A percentile compares a stretch with the other conserved stretches of the same genome.
These are phyloP conservation scores for Corythaeola cristata DNA, from an alignment of 2,113 vertebrate genomes.

Conservation along the genomic window DNA sequence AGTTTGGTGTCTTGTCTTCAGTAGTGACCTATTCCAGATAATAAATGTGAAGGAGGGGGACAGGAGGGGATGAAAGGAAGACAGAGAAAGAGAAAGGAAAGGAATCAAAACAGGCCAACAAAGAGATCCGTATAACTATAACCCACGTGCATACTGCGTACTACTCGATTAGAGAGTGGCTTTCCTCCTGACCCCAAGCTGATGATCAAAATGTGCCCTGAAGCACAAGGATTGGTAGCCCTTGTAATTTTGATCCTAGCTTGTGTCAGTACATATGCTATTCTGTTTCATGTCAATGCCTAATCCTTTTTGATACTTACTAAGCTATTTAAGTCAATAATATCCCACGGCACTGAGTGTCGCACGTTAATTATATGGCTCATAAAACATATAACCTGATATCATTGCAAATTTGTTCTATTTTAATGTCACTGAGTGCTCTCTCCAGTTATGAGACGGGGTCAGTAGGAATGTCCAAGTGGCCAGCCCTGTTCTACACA, in stretches of 20 bases:
- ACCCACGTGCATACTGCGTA: background rate
- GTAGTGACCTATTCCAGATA: conserved; percentile 39
- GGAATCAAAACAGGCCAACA: background rate
- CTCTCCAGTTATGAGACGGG: background rate
- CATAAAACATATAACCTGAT: conserved; percentile 59
- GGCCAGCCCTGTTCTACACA: background rate
- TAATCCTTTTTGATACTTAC: conserved; percentile 68
- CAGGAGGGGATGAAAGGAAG: background rate
- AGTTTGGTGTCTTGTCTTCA: conserved; percentile 52
- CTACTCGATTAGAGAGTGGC: background rate
- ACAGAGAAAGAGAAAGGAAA: background rate
- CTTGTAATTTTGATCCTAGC: conserved; percentile 53
- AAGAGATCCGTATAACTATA: background rate
- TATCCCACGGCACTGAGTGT: conserved; percentile 50
- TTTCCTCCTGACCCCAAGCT: conserved; percentile 16
- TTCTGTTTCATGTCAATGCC: conserved; percentile 58
- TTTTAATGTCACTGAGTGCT: conserved; percentile 28
- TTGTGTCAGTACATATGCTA: conserved; percentile 40
- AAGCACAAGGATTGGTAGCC: conserved; percentile 40
- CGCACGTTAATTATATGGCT: conserved; percentile 62
- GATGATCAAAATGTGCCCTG: conserved; percentile 36
- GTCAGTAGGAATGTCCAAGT: background rate
- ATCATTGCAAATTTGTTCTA: conserved; percentile 42
- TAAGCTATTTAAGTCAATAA: conserved; percentile 68
- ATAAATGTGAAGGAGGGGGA: background rate